Conservation (phyloP, 2,888 invertebrate species). For the Idaea straminata region DNA sequence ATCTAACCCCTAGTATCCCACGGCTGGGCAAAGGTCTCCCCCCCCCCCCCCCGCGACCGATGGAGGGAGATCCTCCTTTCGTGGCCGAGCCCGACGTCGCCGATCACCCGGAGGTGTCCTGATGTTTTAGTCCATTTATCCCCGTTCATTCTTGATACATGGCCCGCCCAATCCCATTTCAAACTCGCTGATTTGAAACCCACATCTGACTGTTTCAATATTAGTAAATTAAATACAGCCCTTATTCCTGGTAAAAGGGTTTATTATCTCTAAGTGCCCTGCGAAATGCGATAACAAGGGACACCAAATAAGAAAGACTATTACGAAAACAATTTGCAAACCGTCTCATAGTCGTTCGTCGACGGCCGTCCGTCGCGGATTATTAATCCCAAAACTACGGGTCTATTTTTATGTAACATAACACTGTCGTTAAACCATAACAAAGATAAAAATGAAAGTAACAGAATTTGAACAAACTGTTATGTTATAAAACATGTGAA, state of each 20-base stretch:
- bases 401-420: conserved; percentile 11
- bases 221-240: not conserved
- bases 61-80: too few relatives aligned
- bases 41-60: too few relatives aligned
- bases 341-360: not conserved
- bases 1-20: too few relatives aligned
- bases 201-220: too few relatives aligned
- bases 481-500: not conserved
- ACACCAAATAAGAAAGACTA: conserved; percentile 19
- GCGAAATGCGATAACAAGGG: conserved; percentile 26
- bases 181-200: too few relatives aligned
- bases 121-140: too few relatives aligned
- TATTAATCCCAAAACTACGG: conserved; percentile 15
- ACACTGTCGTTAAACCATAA: not conserved
- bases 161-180: too few relatives aligned
- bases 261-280: conserved; percentile 11
- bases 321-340: conserved; percentile 7
- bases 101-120: too few relatives aligned
- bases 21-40: too few relatives aligned
- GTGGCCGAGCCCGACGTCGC: too few relatives aligned
- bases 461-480: not conserved
- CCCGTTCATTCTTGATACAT: too few relatives aligned
- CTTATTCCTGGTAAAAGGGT: not conserved
- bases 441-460: not conserved
- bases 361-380: conserved; percentile 10